Evolutionary conservation across 2,113 vertebrate genomes (phyloP), one percentile per base, ranked within the genome.

Genomic region (Actinemys pallida): DNA sequence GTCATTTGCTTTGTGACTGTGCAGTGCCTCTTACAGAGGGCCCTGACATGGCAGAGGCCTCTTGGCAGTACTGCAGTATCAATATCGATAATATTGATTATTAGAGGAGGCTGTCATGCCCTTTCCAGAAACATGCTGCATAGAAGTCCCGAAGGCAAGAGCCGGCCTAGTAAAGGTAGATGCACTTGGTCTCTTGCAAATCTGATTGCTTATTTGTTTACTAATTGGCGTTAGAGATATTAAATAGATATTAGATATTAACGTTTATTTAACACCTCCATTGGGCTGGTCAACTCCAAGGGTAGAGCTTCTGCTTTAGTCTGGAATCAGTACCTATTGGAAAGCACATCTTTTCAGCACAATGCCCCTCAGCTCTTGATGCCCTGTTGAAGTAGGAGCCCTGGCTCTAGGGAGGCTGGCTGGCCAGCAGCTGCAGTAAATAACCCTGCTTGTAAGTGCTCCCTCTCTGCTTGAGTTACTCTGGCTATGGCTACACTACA

Each of bases 281-380:
- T 54, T 54, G 53, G 29, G 59, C 10, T 83, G 56, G 83, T 79
- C 90, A 95, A 81, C 25, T 93, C 89, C 95, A 94, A 96, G 95
- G 94, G 95, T 92, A 86, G 56, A 29, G 39, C 9, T 89, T 80
- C 76, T 93, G 89, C 87, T 91, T 59, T 59, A 59, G 57, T 59
- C 57, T 59, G 27, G 81, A 90, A 85, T 94, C 87, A 35, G 62
- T 35, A 83, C 82, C 62, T 87, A 5, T 39, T 69, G 85, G 56
- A 96, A 47, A 84, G 78, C 14, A 62, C 11, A 90, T 57, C 69
- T 19, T 86, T 94, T 1, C 84, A 65, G 65, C 49, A 83, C 79
- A 87, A 31, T 39, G 12, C 29, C 47, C 87, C 4, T 57, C 39
- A 87, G 19, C 39, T 19, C 25, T 12, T 42, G 76, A 76, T 72